Evolutionary conservation across 2,888 invertebrate species (phyloP).

Genomic region (Gnatocerus cornutus): DNA sequence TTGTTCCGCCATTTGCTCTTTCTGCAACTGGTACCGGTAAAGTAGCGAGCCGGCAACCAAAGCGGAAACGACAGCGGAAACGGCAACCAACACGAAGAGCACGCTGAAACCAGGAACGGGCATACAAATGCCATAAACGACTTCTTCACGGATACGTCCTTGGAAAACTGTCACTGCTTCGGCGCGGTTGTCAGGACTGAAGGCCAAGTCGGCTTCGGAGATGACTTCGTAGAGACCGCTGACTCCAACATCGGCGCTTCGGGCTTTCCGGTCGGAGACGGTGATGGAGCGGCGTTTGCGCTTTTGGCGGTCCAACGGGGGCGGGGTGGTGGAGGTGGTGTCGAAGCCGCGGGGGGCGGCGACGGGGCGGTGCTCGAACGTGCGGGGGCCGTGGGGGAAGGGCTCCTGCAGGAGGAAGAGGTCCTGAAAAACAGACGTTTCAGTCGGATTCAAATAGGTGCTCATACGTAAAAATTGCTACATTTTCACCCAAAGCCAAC

Average conservation of each 20-base stretch:
- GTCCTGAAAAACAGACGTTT: conserved; percentile 64
- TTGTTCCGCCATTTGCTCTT: conserved; percentile 76
- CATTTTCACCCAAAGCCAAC: too few species aligned
- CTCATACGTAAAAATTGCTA: too few species aligned
- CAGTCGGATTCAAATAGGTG: too few species aligned
- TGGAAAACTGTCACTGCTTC: conserved; percentile 91
- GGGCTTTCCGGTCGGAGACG: conserved; percentile 81
- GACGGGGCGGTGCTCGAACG: conserved; percentile 75
- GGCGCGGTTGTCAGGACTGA: conserved; percentile 85
- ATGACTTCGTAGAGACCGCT: conserved; percentile 92
- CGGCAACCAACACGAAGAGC: conserved; percentile 89
- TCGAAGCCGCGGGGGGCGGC: conserved; percentile 71
- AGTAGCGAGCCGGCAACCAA: conserved; percentile 81
- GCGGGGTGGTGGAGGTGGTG: conserved; percentile 15
- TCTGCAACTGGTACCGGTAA: conserved; percentile 80
- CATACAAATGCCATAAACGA: conserved; percentile 93
- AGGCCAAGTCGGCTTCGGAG: conserved; percentile 92
- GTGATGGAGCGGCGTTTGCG: conserved; percentile 79
- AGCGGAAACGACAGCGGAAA: conserved; percentile 90
- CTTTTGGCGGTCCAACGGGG: conserved; percentile 61
- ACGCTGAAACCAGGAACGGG: conserved; percentile 92
- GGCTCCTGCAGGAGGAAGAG: conserved; percentile 72
- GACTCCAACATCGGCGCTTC: conserved; percentile 91
- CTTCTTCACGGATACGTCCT: conserved; percentile 90
- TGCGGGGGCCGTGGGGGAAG: conserved; percentile 87